Evolutionary conservation across 2,888 invertebrate species (phyloP), one percentile per base, ranked within the genome.

Genomic region (Hyppa rectilinea): DNA sequence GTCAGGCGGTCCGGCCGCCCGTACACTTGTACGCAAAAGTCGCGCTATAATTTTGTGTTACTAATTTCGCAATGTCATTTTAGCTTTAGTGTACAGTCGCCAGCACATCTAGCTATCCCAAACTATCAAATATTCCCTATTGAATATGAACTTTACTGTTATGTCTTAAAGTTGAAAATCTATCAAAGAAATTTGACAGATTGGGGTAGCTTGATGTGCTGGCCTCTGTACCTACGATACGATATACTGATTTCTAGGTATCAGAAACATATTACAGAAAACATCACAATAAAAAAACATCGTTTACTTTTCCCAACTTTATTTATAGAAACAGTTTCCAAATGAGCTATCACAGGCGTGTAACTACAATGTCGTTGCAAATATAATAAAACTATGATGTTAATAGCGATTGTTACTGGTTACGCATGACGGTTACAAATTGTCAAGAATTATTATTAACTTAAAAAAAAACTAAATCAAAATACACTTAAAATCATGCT

Each of bases 301-400:
- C 26, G 29, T 62, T 74, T 70, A 71, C 76, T 88, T 89, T 85
- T 83, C 82, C 84, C 86, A 92, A 87, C 84, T 93, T 93, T 93
- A 93, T 93, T 92, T 85, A 89, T 90, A 91, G 87, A 92, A 92
- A 92, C 89, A 89, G 86, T 90, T 93, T 92, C 94, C 89, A 93
- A 93, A 94, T 91, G 90, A 91, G 89, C 92, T 93, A 94, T 95
- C 94, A 95, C 95, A 95, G 94, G 92, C 88, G 90, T 90, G 89
- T 86, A 84, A 87, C 90, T 86, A 84, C 80, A 81, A 85, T 79
- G 84, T 85, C 78, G 79, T 85, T 86, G 87, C 81, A 77, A 83
- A 75, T 79, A 69, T 52, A 43, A 43, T 43, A 43, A 43, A 43
- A 59, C 9, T 29, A 79, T 63, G 70, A 65, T 59, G 71, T 66